phyloP scores from a whole-genome alignment of 2,888 invertebrate genomes.

The Cephalotes varians region DNA sequence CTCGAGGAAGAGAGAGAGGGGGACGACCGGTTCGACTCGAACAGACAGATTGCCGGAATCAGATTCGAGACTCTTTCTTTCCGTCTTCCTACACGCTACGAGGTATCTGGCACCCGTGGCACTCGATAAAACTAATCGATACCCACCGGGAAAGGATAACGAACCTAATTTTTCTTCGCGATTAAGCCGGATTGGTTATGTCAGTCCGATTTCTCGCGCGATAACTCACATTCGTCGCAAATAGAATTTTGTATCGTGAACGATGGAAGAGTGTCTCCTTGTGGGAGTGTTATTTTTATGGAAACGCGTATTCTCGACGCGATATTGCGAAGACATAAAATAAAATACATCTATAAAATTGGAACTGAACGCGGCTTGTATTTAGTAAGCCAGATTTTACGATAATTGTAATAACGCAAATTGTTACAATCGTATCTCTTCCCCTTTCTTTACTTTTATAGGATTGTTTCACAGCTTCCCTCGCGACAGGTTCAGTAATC shows the following conservation, averaged over 20 bases:
- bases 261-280: not conserved
- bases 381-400: constrained; percentile 10
- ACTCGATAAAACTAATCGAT: constrained; percentile 64
- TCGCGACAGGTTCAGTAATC: constrained; percentile 60
- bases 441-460: constrained; percentile 22
- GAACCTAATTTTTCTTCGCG: constrained; percentile 62
- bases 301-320: not conserved
- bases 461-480: constrained; percentile 36
- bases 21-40: constrained; percentile 22
- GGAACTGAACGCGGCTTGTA: not conserved
- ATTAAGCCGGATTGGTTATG: constrained; percentile 58
- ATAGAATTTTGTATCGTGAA: constrained; percentile 36
- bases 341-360: constrained; percentile 6
- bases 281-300: constrained; percentile 19
- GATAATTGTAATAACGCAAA: constrained; percentile 34
- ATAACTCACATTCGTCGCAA: constrained; percentile 22
- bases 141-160: constrained; percentile 34
- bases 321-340: not conserved
- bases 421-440: constrained; percentile 29
- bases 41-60: constrained; percentile 68
- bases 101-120: not conserved
- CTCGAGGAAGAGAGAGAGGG: constrained; percentile 23
- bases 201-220: constrained; percentile 41
- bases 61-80: constrained; percentile 28
- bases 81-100: constrained; percentile 11